Base-by-base conservation (phyloP, 2,797 vertebrate genomes). In the Silurus lanzhouensis region DNA sequence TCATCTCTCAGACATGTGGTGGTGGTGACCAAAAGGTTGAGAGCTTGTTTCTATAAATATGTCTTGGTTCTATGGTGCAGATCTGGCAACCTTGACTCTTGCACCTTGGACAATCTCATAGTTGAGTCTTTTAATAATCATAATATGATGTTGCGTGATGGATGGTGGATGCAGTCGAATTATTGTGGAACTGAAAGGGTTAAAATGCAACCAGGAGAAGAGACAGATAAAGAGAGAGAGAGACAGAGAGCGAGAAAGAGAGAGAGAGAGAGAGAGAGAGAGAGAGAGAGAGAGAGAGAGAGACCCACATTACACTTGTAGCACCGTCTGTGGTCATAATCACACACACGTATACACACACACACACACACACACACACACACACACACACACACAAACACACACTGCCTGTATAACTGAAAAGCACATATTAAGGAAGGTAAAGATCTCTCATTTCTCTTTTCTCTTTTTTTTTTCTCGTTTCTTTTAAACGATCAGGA, bases 181-280 rank as follows among this genome's bases (percentile, higher is more conserved):
- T 8, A 72, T 19, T 81, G 38, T 83, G 84, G 81, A 63, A 82
- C 78, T 46, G 71, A 88, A 88, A 44, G 71, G 81, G 88, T 88
- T 90, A 84, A 91, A 89, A 85, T 90, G 88, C 83, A 91, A 92
- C 88, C 92, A 94, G 93, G 93, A 94, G 93, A 91, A 87, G 19
- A 83, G 85, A 91, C 83, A 86, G 87, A 92, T 89, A 17, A 15
- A 64, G 1, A 20, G 20, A 20, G 61, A 20, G 61, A 1, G 22
- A 2, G 61, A 48, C 13, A 52, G 38, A 44, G 27, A 25, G 12
- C 5, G 58, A 19, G 58, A 60, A 17, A 60, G 58, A 60, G 58
- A 60, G 13, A 67, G 64, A 31, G 14, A 67, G 13, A 38, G 66
- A 31, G 66, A 31, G 31, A 44, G 67, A 70, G 64, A 55, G 20